These are phyloP conservation scores for Pedetes capensis DNA, from an alignment of 2,113 vertebrate species.

Conservation along the genomic window DNA sequence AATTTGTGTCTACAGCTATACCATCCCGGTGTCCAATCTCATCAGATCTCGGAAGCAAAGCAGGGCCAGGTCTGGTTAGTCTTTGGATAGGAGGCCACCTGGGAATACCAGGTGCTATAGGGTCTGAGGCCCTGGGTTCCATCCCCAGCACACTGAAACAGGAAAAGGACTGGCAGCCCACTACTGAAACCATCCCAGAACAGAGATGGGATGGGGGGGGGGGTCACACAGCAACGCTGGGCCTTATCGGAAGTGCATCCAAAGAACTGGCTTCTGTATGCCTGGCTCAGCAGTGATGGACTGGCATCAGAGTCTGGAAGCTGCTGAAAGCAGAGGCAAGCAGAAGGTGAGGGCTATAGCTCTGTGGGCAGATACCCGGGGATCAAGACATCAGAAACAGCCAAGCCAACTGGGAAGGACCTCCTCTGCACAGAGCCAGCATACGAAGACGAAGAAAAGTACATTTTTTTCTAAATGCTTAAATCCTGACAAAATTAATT, in stretches of 20 bases:
- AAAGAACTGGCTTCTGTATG: background rate
- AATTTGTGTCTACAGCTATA: too few species aligned
- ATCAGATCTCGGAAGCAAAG: too few species aligned
- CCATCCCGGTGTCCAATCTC: too few species aligned
- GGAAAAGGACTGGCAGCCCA: background rate
- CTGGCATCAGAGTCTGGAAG: background rate
- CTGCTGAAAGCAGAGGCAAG: background rate
- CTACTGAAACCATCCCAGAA: background rate
- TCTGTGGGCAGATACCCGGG: background rate
- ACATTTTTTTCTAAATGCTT: background rate
- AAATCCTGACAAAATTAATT: background rate
- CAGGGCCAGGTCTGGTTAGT: too few species aligned
- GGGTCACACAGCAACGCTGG: background rate
- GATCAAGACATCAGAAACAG: background rate
- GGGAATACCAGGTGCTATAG: too few species aligned
- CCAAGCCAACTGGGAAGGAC: background rate
- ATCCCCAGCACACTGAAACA: too few species aligned
- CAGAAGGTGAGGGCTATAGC: background rate
- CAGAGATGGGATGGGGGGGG: background rate
- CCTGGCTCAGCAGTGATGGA: background rate
- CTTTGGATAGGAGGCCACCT: too few species aligned
- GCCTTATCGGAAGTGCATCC: background rate
- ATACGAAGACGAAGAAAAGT: too few species aligned
- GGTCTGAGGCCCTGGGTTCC: too few species aligned
- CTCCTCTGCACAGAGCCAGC: background rate